Percentiles rank a stretch among this genome's conserved stretches.
Conservation (phyloP, 2,113 vertebrate genomes). For the Agelaius phoeniceus region DNA sequence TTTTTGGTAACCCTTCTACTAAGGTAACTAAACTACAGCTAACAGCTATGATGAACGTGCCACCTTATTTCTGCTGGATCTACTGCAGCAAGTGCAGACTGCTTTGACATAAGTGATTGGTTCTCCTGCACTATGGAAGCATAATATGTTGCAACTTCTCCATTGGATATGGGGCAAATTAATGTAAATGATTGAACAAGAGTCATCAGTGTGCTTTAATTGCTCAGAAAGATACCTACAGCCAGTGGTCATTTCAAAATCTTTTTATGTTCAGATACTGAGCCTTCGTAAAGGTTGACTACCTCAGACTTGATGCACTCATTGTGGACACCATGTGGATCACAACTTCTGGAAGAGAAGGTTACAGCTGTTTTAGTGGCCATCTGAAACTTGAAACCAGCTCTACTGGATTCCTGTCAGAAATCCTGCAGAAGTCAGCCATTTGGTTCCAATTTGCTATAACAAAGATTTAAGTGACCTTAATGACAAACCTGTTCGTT, state of each 20-base stretch:
- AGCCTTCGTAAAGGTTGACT: conserved; percentile 86
- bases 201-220: conserved; percentile 73
- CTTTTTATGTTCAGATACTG: conserved; percentile 84
- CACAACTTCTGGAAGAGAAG: conserved; percentile 82
- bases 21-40: conserved; percentile 83
- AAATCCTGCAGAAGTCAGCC: conserved; percentile 82
- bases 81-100: conserved; percentile 79
- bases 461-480: conserved; percentile 96
- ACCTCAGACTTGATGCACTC: conserved; percentile 88
- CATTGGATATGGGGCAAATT: conserved; percentile 76
- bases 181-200: conserved; percentile 70
- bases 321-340: conserved; percentile 86
- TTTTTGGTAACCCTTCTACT: conserved; percentile 77
- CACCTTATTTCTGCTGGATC: conserved; percentile 74
- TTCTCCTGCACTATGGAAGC: conserved; percentile 73
- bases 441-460: conserved; percentile 83
- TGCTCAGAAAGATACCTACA: conserved; percentile 73
- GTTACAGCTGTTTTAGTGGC: conserved; percentile 79
- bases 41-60: conserved; percentile 71
- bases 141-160: conserved; percentile 72
- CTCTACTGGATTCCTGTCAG: conserved; percentile 79
- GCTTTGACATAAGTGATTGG: conserved; percentile 62
- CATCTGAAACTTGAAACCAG: conserved; percentile 84
- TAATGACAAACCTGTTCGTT: conserved; percentile 81
- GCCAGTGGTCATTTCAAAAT: conserved; percentile 82